Evolutionary conservation across 2,113 vertebrate species (phyloP), one percentile per base, ranked within the genome.

Genomic region (Asarcornis scutulata): DNA sequence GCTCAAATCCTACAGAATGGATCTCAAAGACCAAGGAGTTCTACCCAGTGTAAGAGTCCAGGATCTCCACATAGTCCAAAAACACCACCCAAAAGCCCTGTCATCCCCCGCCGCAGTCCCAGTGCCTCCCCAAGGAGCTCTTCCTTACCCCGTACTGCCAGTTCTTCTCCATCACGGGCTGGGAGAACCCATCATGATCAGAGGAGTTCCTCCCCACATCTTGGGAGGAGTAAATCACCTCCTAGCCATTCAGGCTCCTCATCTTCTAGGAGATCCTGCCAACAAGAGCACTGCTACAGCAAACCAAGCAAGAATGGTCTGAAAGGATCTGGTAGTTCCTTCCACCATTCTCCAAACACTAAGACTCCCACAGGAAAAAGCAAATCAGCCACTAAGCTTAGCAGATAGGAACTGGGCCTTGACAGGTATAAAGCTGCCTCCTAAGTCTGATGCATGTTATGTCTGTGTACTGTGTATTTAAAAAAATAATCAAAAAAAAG

Each of bases 161-260:
- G 99, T 97, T 99, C 99, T 94, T 99, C 99, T 72, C 98, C 99
- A 0, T 99, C 99, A 34, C 98, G 99, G 96, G 98, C 98, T 80
- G 99, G 99, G 83, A 98, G 98, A 91, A 98, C 99, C 50, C 98
- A 98, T 87, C 98, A 98, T 89, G 96, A 99, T 96, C 98, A 98
- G 97, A 97, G 98, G 98, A 98, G 98, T 97, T 98, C 98, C 62
- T 98, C 98, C 75, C 98, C 98, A 16, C 98, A 98, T 97, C 97
- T 99, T 80, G 99, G 98, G 84, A 98, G 99, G 87, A 99, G 99
- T 98, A 99, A 98, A 97, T 99, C 99, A 9, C 99, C 99, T 32
- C 99, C 99, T 68, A 99, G 99, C 97, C 99, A 98, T 94, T 99
- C 99, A 17, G 99, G 99, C 86, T 99, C 99, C 7, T 99, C 99